Evolutionary conservation across 2,797 vertebrate species (phyloP).

Genomic region (Alauda arvensis): DNA sequence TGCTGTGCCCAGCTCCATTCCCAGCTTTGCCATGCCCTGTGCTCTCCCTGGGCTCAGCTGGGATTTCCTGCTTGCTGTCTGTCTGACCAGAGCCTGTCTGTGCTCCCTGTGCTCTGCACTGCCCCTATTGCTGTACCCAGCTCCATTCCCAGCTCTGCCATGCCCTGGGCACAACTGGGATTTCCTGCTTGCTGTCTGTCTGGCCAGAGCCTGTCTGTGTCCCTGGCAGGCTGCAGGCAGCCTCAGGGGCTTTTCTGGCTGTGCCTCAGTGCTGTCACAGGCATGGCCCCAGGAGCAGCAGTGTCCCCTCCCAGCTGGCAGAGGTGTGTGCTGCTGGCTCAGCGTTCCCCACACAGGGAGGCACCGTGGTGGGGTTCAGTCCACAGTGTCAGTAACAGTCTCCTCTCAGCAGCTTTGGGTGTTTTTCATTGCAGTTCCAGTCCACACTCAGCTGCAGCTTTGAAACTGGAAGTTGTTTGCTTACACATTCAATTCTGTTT

Average conservation of each 20-base stretch:
- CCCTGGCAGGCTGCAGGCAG: not conserved
- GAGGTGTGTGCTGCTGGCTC: not conserved
- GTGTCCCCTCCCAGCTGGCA: not conserved
- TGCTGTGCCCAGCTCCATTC: not conserved
- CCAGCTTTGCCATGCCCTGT: not conserved
- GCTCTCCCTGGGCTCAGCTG: not conserved
- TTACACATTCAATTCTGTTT: not conserved
- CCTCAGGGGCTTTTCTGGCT: not conserved
- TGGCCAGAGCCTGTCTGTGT: not conserved
- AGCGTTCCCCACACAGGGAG: not conserved
- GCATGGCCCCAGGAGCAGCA: not conserved
- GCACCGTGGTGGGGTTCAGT: not conserved
- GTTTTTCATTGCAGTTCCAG: not conserved
- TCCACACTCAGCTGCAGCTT: not conserved
- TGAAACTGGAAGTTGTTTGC: not conserved
- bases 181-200: not conserved
- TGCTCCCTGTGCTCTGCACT: not conserved
- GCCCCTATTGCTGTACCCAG: not conserved
- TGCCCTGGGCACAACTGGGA: not conserved
- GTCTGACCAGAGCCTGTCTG: too few species aligned
- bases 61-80: not conserved
- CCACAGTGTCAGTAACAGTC: not conserved
- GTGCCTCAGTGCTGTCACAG: not conserved
- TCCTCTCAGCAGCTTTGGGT: not conserved
- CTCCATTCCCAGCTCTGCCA: not conserved